Base-by-base conservation (phyloP, 2,113 vertebrate genomes). In the Numenius arquata region DNA sequence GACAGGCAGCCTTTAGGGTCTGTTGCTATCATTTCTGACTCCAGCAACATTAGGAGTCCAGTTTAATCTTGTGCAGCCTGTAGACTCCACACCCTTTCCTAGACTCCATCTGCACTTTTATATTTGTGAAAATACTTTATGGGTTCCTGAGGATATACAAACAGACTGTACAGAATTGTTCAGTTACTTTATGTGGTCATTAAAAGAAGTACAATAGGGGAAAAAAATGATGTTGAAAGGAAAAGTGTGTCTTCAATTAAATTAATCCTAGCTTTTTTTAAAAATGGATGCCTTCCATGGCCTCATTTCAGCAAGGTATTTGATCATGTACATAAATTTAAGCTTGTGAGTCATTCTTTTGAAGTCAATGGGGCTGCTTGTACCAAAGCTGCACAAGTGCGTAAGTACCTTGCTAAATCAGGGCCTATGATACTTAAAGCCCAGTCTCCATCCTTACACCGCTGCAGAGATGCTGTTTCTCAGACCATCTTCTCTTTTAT, bases 1-100 rank as follows among this genome's bases (percentile, higher is more conserved):
- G 97, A 97, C 96, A 96, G 96, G 96, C 93, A 97, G 96, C 95
- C 96, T 97, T 95, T 86, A 92, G 97, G 96, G 92, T 97, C 89
- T 93, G 77, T 72, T 91, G 92, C 96, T 88, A 85, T 95, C 66
- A 43, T 85, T 94, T 90, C 67, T 89, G 92, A 92, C 89, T 97
- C 85, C 40, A 70, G 80, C 89, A 85, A 61, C 67, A 80, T 89
- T 68, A 92, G 66, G 67, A 96, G 87, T 95, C 90, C 88, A 62
- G 82, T 91, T 95, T 96, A 66, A 75, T 97, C 71, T 90, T 76
- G 25, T 94, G 62, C 90, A 90, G 92, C 53, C 72, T 41, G 13
- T 63, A 52, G 76, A 83, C 76, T 88, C 73, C 52, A 50, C 89
- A 93, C 79, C 81, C 94, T 96, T 97, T 96, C 79, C 43, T 93